Conservation (phyloP, 2,113 vertebrate species). For the Rafetus swinhoei region DNA sequence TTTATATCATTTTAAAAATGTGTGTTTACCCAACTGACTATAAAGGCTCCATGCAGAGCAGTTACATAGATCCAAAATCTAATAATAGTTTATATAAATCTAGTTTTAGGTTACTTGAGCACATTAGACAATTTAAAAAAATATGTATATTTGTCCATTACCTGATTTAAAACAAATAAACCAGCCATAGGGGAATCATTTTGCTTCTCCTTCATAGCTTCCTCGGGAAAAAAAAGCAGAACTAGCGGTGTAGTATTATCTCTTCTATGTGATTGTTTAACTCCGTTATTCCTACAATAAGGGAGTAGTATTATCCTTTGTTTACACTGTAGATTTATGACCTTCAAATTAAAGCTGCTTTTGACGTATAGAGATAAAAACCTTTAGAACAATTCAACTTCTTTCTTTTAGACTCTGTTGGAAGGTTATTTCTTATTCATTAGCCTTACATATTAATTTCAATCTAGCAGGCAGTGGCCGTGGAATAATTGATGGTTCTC, state of each 20-base stretch:
- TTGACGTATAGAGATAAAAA: background rate
- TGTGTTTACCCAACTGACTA: constrained; percentile 43
- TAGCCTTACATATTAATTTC: background rate
- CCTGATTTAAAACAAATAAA: background rate
- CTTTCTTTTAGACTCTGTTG: background rate
- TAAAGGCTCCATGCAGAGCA: constrained; percentile 60
- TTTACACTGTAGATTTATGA: background rate
- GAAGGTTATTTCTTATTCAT: background rate
- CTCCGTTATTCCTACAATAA: background rate
- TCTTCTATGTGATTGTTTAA: background rate
- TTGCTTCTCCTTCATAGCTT: background rate
- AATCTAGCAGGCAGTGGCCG: background rate
- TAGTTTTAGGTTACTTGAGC: constrained; percentile 20
- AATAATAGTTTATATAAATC: constrained; percentile 39
- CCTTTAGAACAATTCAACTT: background rate
- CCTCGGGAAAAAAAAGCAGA: background rate
- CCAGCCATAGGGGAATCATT: background rate
- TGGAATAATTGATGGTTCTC: background rate
- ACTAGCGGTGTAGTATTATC: background rate
- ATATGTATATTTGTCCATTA: background rate
- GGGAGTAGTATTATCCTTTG: background rate
- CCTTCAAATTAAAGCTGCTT: background rate
- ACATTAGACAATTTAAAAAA: constrained; percentile 26
- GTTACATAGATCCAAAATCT: constrained; percentile 33
- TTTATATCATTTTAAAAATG: constrained; percentile 30